A percentile compares a stretch with the other conserved stretches of the same genome.
Evolutionary conservation across 2,113 vertebrate genomes (phyloP).

Genomic region (Glaucidium brasilianum): DNA sequence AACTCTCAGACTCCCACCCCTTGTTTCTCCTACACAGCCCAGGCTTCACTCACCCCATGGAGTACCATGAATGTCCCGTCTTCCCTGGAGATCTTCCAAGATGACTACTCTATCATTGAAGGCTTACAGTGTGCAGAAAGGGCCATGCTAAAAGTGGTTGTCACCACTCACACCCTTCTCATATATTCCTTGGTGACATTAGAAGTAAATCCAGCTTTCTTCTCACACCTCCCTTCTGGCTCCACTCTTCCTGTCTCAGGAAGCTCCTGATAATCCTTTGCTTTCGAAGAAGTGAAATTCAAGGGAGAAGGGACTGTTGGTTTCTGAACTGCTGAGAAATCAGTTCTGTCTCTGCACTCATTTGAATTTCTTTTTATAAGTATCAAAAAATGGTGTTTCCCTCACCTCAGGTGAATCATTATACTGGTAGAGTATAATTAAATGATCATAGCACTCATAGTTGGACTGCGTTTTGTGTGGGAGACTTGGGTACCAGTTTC

Average conservation of each 20-base stretch:
- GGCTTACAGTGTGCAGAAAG: not conserved
- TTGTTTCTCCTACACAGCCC: not conserved
- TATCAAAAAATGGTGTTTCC: not conserved
- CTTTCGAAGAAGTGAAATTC: not conserved
- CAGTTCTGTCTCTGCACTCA: not conserved
- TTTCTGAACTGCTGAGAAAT: not conserved
- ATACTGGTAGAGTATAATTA: accelerated
- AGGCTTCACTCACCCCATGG: too few relatives aligned
- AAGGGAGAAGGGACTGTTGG: not conserved
- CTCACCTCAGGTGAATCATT: accelerated
- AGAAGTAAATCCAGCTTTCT: not conserved
- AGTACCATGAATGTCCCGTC: accelerated
- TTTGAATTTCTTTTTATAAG: not conserved
- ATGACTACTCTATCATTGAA: accelerated
- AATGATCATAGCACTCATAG: not conserved
- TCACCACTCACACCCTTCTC: not conserved
- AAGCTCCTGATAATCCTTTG: not conserved
- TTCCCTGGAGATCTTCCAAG: not conserved
- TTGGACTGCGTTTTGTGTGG: not conserved
- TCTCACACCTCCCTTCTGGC: not conserved
- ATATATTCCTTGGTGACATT: not conserved
- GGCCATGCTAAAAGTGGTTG: not conserved
- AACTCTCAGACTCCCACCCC: accelerated
- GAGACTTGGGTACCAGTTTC: accelerated
- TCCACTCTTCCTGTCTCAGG: not conserved